phyloP scores from a whole-genome alignment of 2,888 invertebrate genomes.

The Phania funesta region DNA sequence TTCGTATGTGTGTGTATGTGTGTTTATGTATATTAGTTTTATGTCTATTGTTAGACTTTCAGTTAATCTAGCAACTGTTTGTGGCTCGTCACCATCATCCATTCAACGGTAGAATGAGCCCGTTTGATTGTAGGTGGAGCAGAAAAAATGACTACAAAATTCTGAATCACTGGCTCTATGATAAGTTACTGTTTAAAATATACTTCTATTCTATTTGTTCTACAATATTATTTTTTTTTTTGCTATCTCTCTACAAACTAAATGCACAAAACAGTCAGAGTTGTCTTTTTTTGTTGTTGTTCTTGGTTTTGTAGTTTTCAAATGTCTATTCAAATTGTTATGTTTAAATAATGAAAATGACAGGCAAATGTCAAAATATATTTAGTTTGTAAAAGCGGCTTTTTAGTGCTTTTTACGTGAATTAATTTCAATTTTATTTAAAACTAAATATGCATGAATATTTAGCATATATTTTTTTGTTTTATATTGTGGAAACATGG shows the following conservation, averaged over 20 bases:
- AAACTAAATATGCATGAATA: constrained; percentile 35
- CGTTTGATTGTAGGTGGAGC: constrained; percentile 53
- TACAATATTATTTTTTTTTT: neutral
- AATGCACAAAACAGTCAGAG: constrained; percentile 35
- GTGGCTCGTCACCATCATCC: constrained; percentile 64
- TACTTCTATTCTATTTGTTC: constrained; percentile 34
- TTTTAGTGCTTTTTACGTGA: constrained; percentile 56
- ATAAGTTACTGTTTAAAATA: constrained; percentile 64
- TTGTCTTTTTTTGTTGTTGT: constrained; percentile 1
- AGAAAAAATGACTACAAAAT: constrained; percentile 26
- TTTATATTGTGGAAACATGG: neutral
- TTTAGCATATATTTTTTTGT: neutral
- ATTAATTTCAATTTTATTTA: constrained; percentile 60
- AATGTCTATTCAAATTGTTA: constrained; percentile 63
- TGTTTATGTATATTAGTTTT: constrained; percentile 6
- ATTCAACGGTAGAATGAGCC: constrained; percentile 52
- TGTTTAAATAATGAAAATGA: constrained; percentile 67
- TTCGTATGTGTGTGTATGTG: neutral
- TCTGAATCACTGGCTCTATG: constrained; percentile 60
- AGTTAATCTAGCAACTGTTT: constrained; percentile 67
- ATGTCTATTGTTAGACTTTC: constrained; percentile 64
- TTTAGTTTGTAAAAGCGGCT: constrained; percentile 56
- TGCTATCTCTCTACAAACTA: neutral
- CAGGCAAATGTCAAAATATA: constrained; percentile 67
- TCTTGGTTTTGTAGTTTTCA: constrained; percentile 38